phyloP scores from a whole-genome alignment of 2,888 invertebrate genomes.

The Atrina japonica region DNA sequence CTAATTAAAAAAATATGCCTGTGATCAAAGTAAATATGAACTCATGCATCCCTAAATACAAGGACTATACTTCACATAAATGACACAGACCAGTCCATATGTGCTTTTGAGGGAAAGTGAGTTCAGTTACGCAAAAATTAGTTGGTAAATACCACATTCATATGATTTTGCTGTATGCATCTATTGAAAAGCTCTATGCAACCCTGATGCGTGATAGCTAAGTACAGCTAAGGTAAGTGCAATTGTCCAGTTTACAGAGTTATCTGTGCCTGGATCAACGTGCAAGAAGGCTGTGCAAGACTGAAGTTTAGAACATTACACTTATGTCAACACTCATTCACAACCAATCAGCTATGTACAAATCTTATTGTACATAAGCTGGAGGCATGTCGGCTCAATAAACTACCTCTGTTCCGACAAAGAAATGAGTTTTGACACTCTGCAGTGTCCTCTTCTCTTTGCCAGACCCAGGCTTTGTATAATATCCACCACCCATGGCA shows the following conservation, averaged over 20 bases:
- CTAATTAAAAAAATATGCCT: no score
- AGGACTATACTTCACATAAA: no score
- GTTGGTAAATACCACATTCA: no score
- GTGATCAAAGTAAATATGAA: no score
- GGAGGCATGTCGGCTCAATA: neutral
- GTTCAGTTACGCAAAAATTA: no score
- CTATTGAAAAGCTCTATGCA: conserved; percentile 5
- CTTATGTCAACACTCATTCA: conserved; percentile 42
- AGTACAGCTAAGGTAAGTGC: conserved; percentile 9
- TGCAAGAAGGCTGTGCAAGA: conserved; percentile 37
- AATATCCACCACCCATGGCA: conserved; percentile 69
- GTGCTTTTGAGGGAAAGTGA: no score
- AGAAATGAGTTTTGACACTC: conserved; percentile 78
- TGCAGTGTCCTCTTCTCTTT: conserved; percentile 77
- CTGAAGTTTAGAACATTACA: conserved; percentile 40
- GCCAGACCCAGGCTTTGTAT: conserved; percentile 73
- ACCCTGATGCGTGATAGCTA: neutral
- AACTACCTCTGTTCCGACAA: conserved; percentile 79
- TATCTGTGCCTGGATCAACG: neutral
- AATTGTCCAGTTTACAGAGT: neutral
- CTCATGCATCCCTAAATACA: no score
- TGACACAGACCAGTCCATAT: no score
- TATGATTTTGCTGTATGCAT: neutral
- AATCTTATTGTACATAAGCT: neutral
- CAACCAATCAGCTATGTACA: neutral